Conservation (phyloP, 1,140 invertebrate species). For the Tigriopus japonicus region DNA sequence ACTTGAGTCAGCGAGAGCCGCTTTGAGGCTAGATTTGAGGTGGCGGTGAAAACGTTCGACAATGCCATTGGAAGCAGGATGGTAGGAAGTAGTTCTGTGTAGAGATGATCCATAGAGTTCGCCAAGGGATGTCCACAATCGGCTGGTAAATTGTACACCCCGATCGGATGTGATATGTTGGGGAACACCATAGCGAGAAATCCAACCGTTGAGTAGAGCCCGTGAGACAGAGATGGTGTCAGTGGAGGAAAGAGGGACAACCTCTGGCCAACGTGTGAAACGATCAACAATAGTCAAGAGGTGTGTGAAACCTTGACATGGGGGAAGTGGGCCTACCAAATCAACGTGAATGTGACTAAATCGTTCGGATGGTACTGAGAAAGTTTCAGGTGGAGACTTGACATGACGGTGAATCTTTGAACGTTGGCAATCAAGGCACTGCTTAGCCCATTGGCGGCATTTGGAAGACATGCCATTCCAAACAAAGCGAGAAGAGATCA, state of each 20-base stretch:
- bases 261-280: constrained; percentile 20
- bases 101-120: constrained; percentile 17
- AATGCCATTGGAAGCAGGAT: constrained; percentile 21
- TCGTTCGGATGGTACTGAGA: neutral
- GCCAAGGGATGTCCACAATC: neutral
- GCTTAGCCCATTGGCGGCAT: neutral
- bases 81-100: constrained; percentile 18
- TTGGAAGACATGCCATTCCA: neutral
- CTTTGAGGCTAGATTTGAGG: constrained; percentile 15
- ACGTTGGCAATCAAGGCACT: neutral
- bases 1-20: no score
- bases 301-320: constrained; percentile 16
- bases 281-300: constrained; percentile 19
- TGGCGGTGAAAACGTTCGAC: constrained; percentile 20
- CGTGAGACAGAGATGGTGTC: constrained; percentile 21
- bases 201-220: constrained; percentile 21
- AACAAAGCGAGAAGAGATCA: neutral
- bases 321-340: constrained; percentile 19
- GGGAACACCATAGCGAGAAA: constrained; percentile 24
- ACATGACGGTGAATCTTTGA: neutral
- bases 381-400: neutral
- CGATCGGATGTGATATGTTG: constrained; percentile 25
- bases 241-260: constrained; percentile 19
- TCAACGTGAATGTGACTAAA: constrained; percentile 20
- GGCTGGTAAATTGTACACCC: constrained; percentile 25